phyloP scores from a whole-genome alignment of 2,888 invertebrate species.

The Campoplex capitator region DNA sequence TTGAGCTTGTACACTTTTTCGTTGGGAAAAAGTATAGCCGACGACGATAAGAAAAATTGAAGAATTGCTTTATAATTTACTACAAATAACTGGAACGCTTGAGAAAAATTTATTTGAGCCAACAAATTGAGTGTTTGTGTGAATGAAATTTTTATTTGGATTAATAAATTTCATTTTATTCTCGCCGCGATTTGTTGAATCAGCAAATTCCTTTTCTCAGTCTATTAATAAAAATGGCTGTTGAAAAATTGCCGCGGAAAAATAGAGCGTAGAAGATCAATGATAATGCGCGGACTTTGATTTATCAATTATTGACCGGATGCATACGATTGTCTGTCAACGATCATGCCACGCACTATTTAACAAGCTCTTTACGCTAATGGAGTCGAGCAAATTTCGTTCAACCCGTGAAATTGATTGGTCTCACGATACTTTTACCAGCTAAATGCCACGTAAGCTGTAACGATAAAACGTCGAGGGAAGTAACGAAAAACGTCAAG shows the following conservation, averaged over 20 bases:
- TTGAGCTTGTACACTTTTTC: not conserved
- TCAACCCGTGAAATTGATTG: constrained; percentile 31
- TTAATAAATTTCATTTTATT: too few species aligned
- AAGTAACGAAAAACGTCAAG: constrained; percentile 59
- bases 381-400: constrained; percentile 5
- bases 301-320: not conserved
- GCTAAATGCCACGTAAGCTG: constrained; percentile 15
- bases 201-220: too few species aligned
- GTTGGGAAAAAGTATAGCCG: not conserved
- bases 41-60: not conserved
- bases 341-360: not conserved
- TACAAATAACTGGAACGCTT: not conserved
- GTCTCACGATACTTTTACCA: constrained; percentile 4
- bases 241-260: not conserved
- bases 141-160: too few species aligned
- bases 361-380: constrained; percentile 2
- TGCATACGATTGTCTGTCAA: not conserved
- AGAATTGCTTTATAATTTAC: not conserved
- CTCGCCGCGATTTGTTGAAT: too few species aligned
- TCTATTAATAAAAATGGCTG: not conserved
- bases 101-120: too few species aligned
- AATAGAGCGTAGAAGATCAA: not conserved
- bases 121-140: too few species aligned
- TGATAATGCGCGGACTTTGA: not conserved
- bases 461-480: constrained; percentile 16